Evolutionary conservation across 2,113 vertebrate genomes (phyloP).

Genomic region (Dolichallabes microphthalmus): DNA sequence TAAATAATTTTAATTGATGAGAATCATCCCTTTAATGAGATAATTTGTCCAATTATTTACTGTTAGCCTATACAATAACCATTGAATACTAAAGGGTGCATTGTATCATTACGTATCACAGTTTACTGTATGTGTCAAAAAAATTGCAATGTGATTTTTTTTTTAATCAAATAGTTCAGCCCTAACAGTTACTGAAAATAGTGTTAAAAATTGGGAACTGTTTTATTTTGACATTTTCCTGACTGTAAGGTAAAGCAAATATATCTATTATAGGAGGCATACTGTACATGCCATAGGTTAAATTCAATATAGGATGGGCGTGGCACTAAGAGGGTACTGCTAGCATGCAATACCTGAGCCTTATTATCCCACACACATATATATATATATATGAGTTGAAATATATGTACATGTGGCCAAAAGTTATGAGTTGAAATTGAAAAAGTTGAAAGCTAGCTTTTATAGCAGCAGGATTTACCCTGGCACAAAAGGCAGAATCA

Average conservation of each 20-base stretch:
- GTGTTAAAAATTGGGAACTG: background rate
- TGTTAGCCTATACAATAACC: no score
- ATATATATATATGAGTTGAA: no score
- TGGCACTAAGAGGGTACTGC: background rate
- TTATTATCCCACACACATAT: background rate
- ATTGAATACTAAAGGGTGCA: no score
- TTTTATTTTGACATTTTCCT: background rate
- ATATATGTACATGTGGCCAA: background rate
- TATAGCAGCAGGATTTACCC: no score
- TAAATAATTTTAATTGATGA: no score
- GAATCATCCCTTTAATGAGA: no score
- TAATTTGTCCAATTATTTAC: no score
- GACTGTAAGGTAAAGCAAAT: background rate
- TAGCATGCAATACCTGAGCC: background rate
- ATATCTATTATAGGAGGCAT: background rate
- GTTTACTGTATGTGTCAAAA: no score
- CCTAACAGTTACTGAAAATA: background rate
- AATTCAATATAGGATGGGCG: background rate
- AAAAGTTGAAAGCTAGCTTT: background rate
- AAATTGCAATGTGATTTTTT: no score
- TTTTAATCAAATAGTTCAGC: background rate
- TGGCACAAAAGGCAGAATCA: background rate
- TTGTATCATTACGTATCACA: no score
- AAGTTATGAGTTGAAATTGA: background rate
- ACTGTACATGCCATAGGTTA: background rate